These are phyloP conservation scores for Andrena camellia DNA, from an alignment of 2,888 invertebrate genomes.

Conservation along the genomic window DNA sequence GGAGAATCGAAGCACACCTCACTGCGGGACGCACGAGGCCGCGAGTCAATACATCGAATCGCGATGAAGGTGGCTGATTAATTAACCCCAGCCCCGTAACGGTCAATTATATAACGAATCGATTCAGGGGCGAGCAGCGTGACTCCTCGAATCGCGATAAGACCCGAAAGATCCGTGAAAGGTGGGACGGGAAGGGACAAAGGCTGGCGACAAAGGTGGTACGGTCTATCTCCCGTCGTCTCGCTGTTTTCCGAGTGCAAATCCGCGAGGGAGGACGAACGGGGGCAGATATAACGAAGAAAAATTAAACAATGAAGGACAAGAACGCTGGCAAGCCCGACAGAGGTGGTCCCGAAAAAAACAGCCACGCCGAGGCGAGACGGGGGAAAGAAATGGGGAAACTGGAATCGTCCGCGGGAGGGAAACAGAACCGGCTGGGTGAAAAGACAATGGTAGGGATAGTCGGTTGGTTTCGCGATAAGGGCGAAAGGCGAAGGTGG, in stretches of 20 bases:
- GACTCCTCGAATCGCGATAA: slow-evolving; percentile 22
- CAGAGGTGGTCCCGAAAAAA: neutral
- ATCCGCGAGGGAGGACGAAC: slow-evolving; percentile 33
- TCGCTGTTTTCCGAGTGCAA: slow-evolving; percentile 51
- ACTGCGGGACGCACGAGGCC: too few relatives aligned
- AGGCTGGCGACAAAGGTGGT: slow-evolving; percentile 38
- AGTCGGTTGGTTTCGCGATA: slow-evolving; percentile 41
- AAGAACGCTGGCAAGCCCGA: slow-evolving; percentile 44
- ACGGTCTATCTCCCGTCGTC: slow-evolving; percentile 20
- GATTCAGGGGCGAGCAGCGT: slow-evolving; percentile 26
- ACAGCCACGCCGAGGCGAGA: neutral
- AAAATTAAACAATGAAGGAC: slow-evolving; percentile 67
- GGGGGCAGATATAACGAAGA: slow-evolving; percentile 56
- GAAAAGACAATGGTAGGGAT: slow-evolving; percentile 56
- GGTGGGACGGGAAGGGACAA: neutral
- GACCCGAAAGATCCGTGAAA: neutral
- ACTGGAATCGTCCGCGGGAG: slow-evolving; percentile 1
- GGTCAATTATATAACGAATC: slow-evolving; percentile 39
- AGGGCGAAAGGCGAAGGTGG: slow-evolving; percentile 2
- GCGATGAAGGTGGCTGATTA: slow-evolving; percentile 36
- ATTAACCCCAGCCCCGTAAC: slow-evolving; percentile 42
- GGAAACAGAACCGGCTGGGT: slow-evolving; percentile 39
- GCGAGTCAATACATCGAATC: neutral
- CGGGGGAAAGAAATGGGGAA: slow-evolving; percentile 23
- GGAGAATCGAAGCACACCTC: too few relatives aligned